Base-by-base conservation (phyloP, 1,140 invertebrate genomes). In the Neodiprion fabricii region DNA sequence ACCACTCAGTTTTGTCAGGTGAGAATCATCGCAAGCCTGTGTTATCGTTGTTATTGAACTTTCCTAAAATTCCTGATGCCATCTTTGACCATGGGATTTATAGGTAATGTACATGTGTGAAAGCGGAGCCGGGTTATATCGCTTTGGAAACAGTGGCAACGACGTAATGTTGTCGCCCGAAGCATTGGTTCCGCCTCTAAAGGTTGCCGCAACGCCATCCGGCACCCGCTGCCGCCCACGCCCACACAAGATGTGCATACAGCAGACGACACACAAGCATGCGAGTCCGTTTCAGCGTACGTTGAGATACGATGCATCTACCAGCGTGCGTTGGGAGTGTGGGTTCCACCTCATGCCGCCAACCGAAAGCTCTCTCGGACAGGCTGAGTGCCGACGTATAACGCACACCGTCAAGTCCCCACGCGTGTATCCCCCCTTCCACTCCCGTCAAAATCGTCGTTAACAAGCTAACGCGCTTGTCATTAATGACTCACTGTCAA, bases 141-240 rank as follows among this genome's bases (percentile, higher is more conserved):
- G 53, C n/a, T 12, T 61, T 61, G 53, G 28, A 8, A 61, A 61
- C 53, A 61, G 53, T 61, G 53, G 53, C 53, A 61, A 40, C 28
- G 53, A 61, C 53, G 75, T 74, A 73, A 79, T 72, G 47, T 75
- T 78, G 79, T 80, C 79, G 79, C 79, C 77, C 74, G 76, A 48
- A 75, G 79, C 79, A 76, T 80, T 76, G 72, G 76, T 75, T 80
- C 74, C 74, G 67, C 77, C 76, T 74, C 67, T 73, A 73, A 40
- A 79, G 74, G 78, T 76, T 77, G 76, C 76, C 79, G 53, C 53
- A 61, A 17, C 53, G 53, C n/a, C n/a, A 61, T 61, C 53, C 53
- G 28, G 28, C 28, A 70, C 76, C 76, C 73, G 74, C 75, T 74
- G 73, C 74, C 78, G 75, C 79, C 79, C 75, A 80, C 79, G 74